phyloP scores from a whole-genome alignment of 2,888 invertebrate genomes.

The Polyommatus icarus region DNA sequence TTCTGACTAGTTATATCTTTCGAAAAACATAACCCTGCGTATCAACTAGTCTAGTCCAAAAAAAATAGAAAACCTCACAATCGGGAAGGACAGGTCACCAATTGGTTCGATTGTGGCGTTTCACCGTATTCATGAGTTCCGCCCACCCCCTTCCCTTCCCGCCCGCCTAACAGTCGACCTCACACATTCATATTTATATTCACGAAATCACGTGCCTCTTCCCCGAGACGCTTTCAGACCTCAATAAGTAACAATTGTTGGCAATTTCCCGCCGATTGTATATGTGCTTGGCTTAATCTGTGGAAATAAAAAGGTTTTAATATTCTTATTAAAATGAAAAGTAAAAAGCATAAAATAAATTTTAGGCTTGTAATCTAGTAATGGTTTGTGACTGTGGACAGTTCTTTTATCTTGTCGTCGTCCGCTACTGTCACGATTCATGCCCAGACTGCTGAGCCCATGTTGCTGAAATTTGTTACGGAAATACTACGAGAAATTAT shows the following conservation, averaged over 20 bases:
- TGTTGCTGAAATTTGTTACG: too few species aligned
- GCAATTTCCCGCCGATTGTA: neutral
- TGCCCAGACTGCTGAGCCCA: too few species aligned
- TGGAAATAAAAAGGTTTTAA: neutral
- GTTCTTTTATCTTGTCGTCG: too few species aligned
- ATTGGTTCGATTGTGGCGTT: neutral
- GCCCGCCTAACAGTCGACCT: slow-evolving; percentile 26
- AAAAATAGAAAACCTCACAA: neutral
- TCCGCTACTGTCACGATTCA: too few species aligned
- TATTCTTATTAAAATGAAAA: too few species aligned
- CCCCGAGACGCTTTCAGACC: slow-evolving; percentile 54
- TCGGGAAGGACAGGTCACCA: slow-evolving; percentile 9
- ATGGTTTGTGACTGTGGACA: too few species aligned
- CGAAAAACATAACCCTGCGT: too few species aligned
- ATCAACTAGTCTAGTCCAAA: too few species aligned
- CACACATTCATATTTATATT: slow-evolving; percentile 58
- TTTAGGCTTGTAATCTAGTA: too few species aligned
- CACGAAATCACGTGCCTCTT: slow-evolving; percentile 50
- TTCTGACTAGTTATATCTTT: too few species aligned
- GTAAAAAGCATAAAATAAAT: too few species aligned
- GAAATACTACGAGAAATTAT: too few species aligned
- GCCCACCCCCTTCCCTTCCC: slow-evolving; percentile 32
- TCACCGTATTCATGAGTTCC: slow-evolving; percentile 2
- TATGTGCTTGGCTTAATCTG: neutral
- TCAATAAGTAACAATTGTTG: slow-evolving; percentile 40